Evolutionary conservation across 1,140 invertebrate genomes (phyloP).

Genomic region (Lucilia cuprina): DNA sequence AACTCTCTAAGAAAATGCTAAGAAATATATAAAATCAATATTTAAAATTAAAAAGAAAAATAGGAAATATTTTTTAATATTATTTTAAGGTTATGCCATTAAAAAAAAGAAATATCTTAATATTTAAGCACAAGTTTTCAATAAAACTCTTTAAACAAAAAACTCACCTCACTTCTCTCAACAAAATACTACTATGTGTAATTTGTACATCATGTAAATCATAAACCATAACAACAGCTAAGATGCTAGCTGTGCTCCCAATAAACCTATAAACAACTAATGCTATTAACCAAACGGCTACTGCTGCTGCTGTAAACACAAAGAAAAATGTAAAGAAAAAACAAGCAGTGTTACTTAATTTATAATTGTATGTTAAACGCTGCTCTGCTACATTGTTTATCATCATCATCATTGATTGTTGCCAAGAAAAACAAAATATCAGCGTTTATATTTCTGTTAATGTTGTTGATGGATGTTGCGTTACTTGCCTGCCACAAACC

Average conservation of each 20-base stretch:
- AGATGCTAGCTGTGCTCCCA: not conserved
- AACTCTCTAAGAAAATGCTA: not conserved
- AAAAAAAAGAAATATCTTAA: not conserved
- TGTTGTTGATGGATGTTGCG: not conserved
- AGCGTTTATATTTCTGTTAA: not conserved
- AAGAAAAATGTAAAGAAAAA: not conserved
- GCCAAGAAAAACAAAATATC: not conserved
- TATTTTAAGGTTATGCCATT: not conserved
- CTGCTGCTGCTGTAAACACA: not conserved
- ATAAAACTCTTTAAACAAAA: not conserved
- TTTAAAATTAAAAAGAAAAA: not conserved
- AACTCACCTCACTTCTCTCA: not conserved
- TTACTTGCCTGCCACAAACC: not conserved
- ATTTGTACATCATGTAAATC: not conserved
- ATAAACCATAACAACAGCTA: not conserved
- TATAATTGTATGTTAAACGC: not conserved
- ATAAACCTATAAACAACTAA: not conserved
- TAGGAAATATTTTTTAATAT: not conserved
- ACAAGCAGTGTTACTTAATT: not conserved
- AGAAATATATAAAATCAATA: not conserved
- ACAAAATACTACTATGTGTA: not conserved
- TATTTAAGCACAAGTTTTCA: not conserved
- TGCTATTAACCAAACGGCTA: constrained; percentile 11
- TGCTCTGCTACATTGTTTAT: not conserved
- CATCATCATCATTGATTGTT: not conserved